Percentiles rank a stretch among this genome's conserved stretches.
These are phyloP conservation scores for Helicoverpa zea DNA, from an alignment of 1,140 invertebrate genomes.

Conservation along the genomic window DNA sequence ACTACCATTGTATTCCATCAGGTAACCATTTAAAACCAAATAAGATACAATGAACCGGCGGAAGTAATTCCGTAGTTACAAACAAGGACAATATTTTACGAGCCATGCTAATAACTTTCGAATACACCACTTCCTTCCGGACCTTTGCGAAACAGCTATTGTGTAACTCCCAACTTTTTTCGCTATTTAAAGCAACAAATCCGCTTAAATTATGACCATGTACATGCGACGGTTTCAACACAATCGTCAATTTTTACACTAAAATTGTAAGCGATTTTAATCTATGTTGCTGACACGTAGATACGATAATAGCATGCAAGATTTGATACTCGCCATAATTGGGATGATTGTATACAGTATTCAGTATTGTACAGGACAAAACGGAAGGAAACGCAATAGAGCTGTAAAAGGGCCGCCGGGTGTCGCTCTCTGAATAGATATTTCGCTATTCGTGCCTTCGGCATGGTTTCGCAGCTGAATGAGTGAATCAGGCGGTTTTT, in stretches of 20 bases:
- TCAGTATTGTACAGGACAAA: slow-evolving; percentile 44
- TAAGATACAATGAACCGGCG: slow-evolving; percentile 39
- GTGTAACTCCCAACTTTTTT: slow-evolving; percentile 34
- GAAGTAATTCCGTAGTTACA: slow-evolving; percentile 48
- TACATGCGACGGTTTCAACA: slow-evolving; percentile 19
- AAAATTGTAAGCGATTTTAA: slow-evolving; percentile 22
- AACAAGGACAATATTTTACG: slow-evolving; percentile 48
- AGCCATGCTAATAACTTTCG: slow-evolving; percentile 50
- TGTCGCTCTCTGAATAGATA: slow-evolving; percentile 60
- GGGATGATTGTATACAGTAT: slow-evolving; percentile 29
- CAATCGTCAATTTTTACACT: background rate
- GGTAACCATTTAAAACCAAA: slow-evolving; percentile 45
- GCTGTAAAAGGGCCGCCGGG: slow-evolving; percentile 57
- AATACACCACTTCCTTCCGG: slow-evolving; percentile 60
- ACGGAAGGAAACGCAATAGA: slow-evolving; percentile 65
- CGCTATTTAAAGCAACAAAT: slow-evolving; percentile 5
- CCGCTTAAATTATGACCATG: slow-evolving; percentile 11
- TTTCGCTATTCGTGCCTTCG: slow-evolving; percentile 73
- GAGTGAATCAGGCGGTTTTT: slow-evolving; percentile 58
- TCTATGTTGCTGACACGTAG: slow-evolving; percentile 22
- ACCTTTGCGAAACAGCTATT: slow-evolving; percentile 39
- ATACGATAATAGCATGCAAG: slow-evolving; percentile 44
- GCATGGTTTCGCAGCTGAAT: slow-evolving; percentile 63
- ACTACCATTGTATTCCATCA: slow-evolving; percentile 46
- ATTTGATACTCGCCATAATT: slow-evolving; percentile 30